Evolutionary conservation across 2,797 vertebrate genomes (phyloP).

Genomic region (Premnoplex brunnescens): DNA sequence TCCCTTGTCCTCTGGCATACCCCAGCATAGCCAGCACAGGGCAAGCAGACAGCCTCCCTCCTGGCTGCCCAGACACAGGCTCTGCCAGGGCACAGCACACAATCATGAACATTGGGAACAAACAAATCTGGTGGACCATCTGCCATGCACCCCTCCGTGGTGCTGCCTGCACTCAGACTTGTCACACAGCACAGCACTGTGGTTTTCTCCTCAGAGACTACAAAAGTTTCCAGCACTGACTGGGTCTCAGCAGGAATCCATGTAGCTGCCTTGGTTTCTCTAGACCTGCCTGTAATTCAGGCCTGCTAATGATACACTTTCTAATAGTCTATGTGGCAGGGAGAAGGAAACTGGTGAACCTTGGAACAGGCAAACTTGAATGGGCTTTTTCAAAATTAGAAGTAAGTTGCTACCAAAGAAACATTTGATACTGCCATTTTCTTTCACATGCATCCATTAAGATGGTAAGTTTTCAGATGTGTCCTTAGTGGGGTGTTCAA

Average conservation of each 20-base stretch:
- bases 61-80: neutral
- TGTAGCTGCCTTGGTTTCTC: neutral
- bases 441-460: neutral
- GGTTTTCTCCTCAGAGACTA: neutral
- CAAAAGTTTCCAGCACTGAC: neutral
- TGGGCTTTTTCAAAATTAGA: neutral
- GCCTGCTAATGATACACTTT: neutral
- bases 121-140: constrained; percentile 24
- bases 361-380: neutral
- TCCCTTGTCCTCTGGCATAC: neutral
- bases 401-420: neutral
- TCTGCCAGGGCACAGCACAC: neutral
- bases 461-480: neutral
- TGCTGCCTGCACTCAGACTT: neutral
- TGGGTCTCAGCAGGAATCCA: neutral
- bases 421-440: neutral
- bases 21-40: neutral
- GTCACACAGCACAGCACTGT: neutral
- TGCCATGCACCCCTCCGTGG: rapidly evolving
- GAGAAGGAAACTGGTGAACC: neutral
- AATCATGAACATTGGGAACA: neutral
- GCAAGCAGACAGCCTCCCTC: neutral
- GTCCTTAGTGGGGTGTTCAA: neutral
- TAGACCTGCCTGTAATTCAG: neutral
- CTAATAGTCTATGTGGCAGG: rapidly evolving